phyloP scores from a whole-genome alignment of 2,797 vertebrate genomes.

The Ficedula albicollis region DNA sequence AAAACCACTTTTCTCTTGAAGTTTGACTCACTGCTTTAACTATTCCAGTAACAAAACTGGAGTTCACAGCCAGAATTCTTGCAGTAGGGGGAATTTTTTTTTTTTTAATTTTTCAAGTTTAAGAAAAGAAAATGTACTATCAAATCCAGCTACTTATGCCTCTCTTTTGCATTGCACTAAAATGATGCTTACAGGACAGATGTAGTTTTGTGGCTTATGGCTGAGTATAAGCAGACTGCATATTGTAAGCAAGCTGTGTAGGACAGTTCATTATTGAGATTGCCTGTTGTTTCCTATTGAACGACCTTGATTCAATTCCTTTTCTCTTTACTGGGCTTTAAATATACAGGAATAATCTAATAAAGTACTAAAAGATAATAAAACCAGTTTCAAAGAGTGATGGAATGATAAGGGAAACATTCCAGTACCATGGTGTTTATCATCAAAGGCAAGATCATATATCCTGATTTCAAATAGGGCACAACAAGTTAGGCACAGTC shows the following conservation, averaged over 20 bases:
- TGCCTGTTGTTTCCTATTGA: not conserved
- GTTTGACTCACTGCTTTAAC: not conserved
- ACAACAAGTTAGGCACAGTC: not conserved
- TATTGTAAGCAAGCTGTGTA: not conserved
- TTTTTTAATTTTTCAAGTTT: not conserved
- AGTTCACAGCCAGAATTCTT: not conserved
- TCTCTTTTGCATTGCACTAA: not conserved
- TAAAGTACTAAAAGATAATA: not conserved
- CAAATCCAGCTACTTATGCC: not conserved
- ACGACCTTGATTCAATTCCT: not conserved
- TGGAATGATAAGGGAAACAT: not conserved
- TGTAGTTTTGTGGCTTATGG: not conserved
- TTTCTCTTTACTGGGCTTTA: not conserved
- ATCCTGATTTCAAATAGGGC: not conserved
- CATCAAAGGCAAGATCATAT: not conserved
- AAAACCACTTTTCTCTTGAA: not conserved
- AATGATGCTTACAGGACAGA: not conserved
- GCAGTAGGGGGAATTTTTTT: accelerated
- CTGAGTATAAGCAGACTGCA: not conserved
- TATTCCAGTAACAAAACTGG: not conserved
- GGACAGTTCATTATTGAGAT: not conserved
- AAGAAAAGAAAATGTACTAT: not conserved
- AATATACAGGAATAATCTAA: not conserved
- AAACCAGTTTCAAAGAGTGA: not conserved
- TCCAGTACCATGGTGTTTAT: not conserved